phyloP scores from a whole-genome alignment of 2,797 vertebrate species.

The Poeciliopsis turneri region DNA sequence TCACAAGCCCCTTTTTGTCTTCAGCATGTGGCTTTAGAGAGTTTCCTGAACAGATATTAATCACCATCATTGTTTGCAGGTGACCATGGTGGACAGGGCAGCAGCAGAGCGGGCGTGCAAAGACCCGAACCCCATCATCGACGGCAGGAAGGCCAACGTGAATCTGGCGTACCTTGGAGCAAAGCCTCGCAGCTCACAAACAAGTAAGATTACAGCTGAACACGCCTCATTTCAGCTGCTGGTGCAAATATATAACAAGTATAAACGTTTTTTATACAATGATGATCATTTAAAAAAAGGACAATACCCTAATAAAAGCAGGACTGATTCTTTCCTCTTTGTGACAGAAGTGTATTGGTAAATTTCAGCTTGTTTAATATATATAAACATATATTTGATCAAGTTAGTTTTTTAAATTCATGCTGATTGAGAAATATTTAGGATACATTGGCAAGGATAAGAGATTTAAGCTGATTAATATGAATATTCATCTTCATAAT shows the following conservation, averaged over 20 bases:
- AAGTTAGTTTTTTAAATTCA: neutral
- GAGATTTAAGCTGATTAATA: neutral
- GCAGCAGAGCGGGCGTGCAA: slow-evolving; percentile 94
- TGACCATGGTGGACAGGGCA: slow-evolving; percentile 92
- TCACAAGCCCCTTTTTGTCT: too few relatives aligned
- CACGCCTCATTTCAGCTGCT: neutral
- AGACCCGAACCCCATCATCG: slow-evolving; percentile 96
- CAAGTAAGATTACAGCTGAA: slow-evolving; percentile 80
- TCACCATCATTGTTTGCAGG: slow-evolving; percentile 73
- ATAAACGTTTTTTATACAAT: neutral
- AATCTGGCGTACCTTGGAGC: slow-evolving; percentile 96
- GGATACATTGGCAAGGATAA: neutral
- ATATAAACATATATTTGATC: neutral
- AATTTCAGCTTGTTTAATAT: neutral
- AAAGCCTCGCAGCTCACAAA: slow-evolving; percentile 91
- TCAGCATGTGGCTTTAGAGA: neutral
- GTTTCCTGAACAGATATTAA: neutral
- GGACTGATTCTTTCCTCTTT: neutral
- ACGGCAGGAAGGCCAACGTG: slow-evolving; percentile 96
- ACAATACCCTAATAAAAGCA: neutral
- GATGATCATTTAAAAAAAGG: neutral
- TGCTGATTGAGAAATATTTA: neutral
- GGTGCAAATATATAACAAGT: neutral
- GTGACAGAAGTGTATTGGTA: neutral
- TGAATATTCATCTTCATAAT: neutral